These are phyloP conservation scores for Entomyzon cyanotis DNA, from an alignment of 2,113 vertebrate genomes.

Conservation along the genomic window DNA sequence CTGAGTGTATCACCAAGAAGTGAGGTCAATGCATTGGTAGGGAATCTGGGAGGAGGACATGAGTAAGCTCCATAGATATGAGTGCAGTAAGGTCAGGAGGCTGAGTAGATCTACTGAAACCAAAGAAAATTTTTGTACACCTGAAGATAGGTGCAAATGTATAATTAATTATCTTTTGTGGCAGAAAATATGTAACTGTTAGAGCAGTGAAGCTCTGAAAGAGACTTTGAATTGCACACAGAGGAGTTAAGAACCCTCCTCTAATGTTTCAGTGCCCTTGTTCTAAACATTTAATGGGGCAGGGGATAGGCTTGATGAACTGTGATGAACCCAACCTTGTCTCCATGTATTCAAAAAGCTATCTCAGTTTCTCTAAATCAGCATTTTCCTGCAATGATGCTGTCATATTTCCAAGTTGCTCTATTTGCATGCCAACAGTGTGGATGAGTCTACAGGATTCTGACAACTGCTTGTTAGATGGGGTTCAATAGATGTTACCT, in stretches of 20 bases:
- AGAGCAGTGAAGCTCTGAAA: neutral
- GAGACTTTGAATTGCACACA: neutral
- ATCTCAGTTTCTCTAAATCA: neutral
- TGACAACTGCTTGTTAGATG: neutral
- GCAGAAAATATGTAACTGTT: neutral
- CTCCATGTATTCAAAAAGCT: neutral
- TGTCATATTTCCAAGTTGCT: neutral
- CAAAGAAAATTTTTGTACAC: neutral
- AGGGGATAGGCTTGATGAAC: neutral
- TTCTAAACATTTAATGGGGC: neutral
- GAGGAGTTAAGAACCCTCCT: neutral
- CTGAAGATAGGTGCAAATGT: neutral
- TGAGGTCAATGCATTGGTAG: neutral
- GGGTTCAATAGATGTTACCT: accelerated
- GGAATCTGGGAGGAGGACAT: neutral
- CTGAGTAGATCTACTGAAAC: neutral
- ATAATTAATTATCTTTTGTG: neutral
- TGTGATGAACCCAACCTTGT: accelerated
- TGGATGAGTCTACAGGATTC: neutral
- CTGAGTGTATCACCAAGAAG: neutral
- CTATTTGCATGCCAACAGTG: neutral
- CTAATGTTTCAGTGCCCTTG: accelerated
- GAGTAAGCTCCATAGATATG: neutral
- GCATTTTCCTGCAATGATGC: neutral
- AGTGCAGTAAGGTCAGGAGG: neutral